These are phyloP conservation scores for Alauda arvensis DNA, from an alignment of 2,797 vertebrate genomes.

Conservation along the genomic window DNA sequence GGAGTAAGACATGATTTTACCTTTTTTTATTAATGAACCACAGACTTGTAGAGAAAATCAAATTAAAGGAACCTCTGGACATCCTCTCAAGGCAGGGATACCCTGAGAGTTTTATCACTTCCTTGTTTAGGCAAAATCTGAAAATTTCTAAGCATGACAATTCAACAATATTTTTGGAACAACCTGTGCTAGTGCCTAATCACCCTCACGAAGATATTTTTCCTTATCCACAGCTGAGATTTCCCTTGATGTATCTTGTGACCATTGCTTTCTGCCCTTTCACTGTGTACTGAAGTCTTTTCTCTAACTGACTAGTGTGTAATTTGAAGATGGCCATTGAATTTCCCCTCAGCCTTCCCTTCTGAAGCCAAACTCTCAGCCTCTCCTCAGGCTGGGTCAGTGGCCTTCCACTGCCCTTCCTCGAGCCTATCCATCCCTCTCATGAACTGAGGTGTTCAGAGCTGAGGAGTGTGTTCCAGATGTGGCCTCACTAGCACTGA, in stretches of 20 bases:
- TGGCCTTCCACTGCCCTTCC: neutral
- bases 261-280: neutral
- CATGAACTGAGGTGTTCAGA: neutral
- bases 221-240: neutral
- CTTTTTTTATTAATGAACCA: neutral
- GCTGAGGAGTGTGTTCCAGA: neutral
- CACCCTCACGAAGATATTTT: neutral
- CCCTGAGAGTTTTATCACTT: neutral
- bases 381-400: neutral
- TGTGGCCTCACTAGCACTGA: neutral
- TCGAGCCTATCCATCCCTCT: neutral
- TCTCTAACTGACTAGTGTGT: fast-evolving
- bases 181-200: neutral
- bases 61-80: neutral
- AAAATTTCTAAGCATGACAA: neutral
- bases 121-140: neutral
- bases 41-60: neutral
- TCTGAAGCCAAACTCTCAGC: neutral
- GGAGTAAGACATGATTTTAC: neutral
- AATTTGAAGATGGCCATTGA: neutral
- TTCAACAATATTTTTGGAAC: neutral
- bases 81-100: neutral
- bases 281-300: neutral
- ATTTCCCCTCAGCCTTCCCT: neutral
- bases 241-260: neutral